Evolutionary conservation across 2,797 vertebrate species (phyloP).

Genomic region (Xerus rutilus): DNA sequence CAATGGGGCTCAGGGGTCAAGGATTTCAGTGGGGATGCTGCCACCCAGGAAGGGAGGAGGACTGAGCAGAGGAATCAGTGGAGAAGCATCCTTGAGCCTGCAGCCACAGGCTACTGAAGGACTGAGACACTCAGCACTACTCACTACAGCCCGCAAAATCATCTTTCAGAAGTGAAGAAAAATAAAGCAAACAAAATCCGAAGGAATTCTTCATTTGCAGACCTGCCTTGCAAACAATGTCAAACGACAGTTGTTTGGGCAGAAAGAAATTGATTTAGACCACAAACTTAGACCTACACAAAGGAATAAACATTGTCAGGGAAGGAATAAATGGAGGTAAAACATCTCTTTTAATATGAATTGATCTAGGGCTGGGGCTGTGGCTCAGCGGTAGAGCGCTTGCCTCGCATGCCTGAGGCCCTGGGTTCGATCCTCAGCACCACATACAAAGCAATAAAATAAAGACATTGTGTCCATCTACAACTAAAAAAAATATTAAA

Average conservation of each 20-base stretch:
- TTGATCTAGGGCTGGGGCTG: too few relatives aligned
- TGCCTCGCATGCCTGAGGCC: too few relatives aligned
- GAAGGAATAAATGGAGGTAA: not conserved
- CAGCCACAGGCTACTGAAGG: not conserved
- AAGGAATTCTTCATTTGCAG: not conserved
- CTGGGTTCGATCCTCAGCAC: too few relatives aligned
- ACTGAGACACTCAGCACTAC: too few relatives aligned
- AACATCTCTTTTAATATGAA: not conserved
- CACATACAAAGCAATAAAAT: too few relatives aligned
- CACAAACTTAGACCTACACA: not conserved
- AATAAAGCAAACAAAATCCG: not conserved
- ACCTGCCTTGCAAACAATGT: not conserved
- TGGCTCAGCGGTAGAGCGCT: too few relatives aligned
- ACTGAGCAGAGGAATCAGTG: not conserved
- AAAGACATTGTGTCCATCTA: too few relatives aligned
- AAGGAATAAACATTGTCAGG: not conserved
- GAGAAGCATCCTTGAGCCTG: not conserved
- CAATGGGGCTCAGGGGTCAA: not conserved
- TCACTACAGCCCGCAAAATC: not conserved
- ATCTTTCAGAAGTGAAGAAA: not conserved
- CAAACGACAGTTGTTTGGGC: not conserved
- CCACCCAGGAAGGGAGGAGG: not conserved
- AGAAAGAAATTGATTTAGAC: not conserved
- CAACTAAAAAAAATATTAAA: too few relatives aligned
- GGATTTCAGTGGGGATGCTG: not conserved